Evolutionary conservation across 1,140 invertebrate species (phyloP), one percentile per base, ranked within the genome.

Genomic region (Galleria mellonella): DNA sequence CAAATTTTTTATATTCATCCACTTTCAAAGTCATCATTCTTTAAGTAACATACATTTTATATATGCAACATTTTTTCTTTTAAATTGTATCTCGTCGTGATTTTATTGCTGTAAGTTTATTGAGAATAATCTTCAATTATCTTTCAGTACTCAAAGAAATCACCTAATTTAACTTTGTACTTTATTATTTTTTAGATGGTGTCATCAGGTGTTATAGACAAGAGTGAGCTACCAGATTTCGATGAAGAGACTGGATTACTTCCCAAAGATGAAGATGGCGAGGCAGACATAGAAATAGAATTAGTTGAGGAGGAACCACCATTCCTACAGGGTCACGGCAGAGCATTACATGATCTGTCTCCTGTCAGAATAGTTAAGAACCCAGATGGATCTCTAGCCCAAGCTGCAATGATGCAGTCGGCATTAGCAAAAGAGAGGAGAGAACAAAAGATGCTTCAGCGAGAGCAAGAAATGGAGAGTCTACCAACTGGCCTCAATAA

Each of bases 321-420:
- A 1, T 99, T 99, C 83, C 87, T 99, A 0, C 91, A 94, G 45
- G 96, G 96, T 0, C 96, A 97, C 73, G 96, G 96, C 0, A 83
- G 95, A 59, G 93, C 95, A 0, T 72, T 97, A 1, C 93, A 97
- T 49, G 98, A 99, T 72, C 87, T 99, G 0, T 98, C 96, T 63
- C 98, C 98, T 1, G 93, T 95, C 3, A 90, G 98, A 66, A 99
- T 99, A 60, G 97, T 99, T 0, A 99, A 99, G 87, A 99, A 99
- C 89, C 98, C 98, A 7, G 81, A 85, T 9, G 98, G 98, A 0
- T 98, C 97, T 0, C 83, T 99, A 10, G 98, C 98, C 0, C 98
- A 96, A 72, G 97, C 98, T 0, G 98, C 98, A 0, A 98, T 99
- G 96, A 99, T 99, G 98, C 98, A 99, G 78, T 96, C 94, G 36